Percentiles rank a stretch among this genome's conserved stretches.
phyloP scores from a whole-genome alignment of 2,797 vertebrate species.

The Squalus acanthias region DNA sequence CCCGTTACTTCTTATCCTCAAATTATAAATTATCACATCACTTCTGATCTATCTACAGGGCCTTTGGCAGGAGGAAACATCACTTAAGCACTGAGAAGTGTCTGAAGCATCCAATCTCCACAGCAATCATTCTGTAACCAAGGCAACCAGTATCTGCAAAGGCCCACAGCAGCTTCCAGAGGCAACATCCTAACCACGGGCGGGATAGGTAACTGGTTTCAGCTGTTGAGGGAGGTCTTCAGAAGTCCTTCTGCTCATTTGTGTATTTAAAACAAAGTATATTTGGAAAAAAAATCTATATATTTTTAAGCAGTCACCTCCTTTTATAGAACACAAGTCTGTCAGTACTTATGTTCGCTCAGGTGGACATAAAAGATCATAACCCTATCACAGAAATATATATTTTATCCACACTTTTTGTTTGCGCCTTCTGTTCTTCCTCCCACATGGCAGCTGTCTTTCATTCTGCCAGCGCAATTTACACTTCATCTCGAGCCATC shows the following conservation, averaged over 20 bases:
- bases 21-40: not conserved
- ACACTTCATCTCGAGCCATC: no score
- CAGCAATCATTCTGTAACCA: not conserved
- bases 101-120: not conserved
- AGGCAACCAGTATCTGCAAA: not conserved
- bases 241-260: not conserved
- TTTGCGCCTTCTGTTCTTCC: no score
- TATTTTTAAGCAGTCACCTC: no score
- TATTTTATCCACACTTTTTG: no score
- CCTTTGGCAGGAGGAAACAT: not conserved
- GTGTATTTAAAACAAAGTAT: no score
- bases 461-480: no score
- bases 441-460: no score
- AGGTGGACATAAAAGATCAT: no score
- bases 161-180: not conserved
- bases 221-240: not conserved
- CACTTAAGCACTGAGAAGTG: not conserved
- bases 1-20: not conserved
- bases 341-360: no score
- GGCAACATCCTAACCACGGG: not conserved
- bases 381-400: no score
- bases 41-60: not conserved
- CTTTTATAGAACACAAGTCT: no score
- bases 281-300: no score
- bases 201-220: not conserved